Evolutionary conservation across 2,113 vertebrate genomes (phyloP).

Genomic region (Perccottus glenii): DNA sequence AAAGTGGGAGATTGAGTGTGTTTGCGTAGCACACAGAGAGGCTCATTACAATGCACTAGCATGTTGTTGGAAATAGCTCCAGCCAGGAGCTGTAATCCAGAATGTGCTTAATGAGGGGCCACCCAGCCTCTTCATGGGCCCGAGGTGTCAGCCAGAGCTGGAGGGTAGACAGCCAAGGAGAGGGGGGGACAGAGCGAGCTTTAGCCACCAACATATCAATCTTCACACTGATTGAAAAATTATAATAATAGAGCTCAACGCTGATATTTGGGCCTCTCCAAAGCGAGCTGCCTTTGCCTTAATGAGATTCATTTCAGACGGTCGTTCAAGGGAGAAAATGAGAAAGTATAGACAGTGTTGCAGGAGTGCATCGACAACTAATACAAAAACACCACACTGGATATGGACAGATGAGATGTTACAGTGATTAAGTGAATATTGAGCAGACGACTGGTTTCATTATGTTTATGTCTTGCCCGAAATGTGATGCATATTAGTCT

Average conservation of each 20-base stretch:
- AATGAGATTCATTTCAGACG: conserved; percentile 62
- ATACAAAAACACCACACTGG: conserved; percentile 27
- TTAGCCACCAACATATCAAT: conserved; percentile 58
- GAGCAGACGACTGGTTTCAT: conserved; percentile 19
- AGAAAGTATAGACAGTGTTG: conserved; percentile 48
- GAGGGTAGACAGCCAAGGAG: conserved; percentile 30
- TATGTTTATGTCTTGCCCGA: background rate
- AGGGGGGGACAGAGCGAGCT: conserved; percentile 37
- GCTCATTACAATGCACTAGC: conserved; percentile 82
- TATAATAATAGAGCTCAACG: conserved; percentile 52
- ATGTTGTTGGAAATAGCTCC: conserved; percentile 75
- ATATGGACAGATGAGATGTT: conserved; percentile 27
- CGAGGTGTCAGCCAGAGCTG: conserved; percentile 47
- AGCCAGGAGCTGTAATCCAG: conserved; percentile 75
- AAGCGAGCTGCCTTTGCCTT: conserved; percentile 38
- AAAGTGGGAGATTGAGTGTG: conserved; percentile 76
- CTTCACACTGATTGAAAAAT: conserved; percentile 73
- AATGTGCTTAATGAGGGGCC: conserved; percentile 77
- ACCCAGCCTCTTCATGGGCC: conserved; percentile 68
- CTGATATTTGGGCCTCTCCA: conserved; percentile 43
- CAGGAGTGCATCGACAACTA: conserved; percentile 21
- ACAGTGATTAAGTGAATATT: conserved; percentile 31
- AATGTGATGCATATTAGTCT: background rate
- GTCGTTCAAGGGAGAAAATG: conserved; percentile 66
- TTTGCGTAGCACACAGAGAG: conserved; percentile 63